Base-by-base conservation (phyloP, 2,888 invertebrate genomes). In the Hylaea fasciaria region DNA sequence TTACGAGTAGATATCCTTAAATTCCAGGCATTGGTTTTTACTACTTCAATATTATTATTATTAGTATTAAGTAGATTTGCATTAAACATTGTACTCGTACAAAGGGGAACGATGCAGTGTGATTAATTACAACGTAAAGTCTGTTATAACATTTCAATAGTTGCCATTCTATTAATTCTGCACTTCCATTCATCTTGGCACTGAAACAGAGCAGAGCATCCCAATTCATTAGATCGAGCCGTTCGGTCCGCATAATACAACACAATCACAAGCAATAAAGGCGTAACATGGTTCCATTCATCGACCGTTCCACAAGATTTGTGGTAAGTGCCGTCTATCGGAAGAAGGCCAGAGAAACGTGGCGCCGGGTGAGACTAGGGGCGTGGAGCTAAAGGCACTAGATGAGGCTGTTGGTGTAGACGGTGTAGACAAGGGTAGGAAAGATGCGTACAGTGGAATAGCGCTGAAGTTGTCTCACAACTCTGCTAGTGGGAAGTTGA, bases 231-330 rank as follows among this genome's bases (percentile, higher is more conserved):
- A 57, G 56, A 56, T 22, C 17, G 46, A 51, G 28, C 41, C 47
- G 43, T 52, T 61, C 28, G 29, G 32, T n/a, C 51, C 49, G 49
- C 57, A 50, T 48, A 37, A 55, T 60, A 52, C 56, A 56, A 47
- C 47, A 52, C 56, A 56, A 62, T 62, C 56, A 52, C 61, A 48
- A 52, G 61, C 61, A 52, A 62, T 62, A 62, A 62, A 48, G 56
- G 61, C 56, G 55, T 62, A 61, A 58, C 66, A 32, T 32, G 32
- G 7, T 32, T 32, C 32, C 32, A 64, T 68, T 66, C 67, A 64
- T 61, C 60, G 56, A 57, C 29, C 64, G 66, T 53, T 67, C 62
- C 61, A 55, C 62, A 61, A 72, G 72, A 71, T 72, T 72, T 72
- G 70, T 72, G 70, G 71, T 67, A 62, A 66, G 65, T 62, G 54